These are phyloP conservation scores for Agrochola circellaris DNA, from an alignment of 2,888 invertebrate species.

Conservation along the genomic window DNA sequence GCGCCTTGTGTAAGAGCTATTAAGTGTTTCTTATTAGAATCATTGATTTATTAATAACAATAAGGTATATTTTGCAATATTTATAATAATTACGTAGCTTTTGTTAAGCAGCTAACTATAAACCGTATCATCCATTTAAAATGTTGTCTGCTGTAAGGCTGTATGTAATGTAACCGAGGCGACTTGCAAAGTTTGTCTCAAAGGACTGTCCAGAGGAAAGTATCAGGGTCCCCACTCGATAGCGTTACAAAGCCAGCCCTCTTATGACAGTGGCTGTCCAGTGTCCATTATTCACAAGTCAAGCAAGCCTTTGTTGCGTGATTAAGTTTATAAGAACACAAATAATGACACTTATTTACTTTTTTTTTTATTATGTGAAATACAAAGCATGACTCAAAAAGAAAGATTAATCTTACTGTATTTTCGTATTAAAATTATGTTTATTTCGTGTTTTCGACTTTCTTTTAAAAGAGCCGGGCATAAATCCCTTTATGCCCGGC, in stretches of 20 bases:
- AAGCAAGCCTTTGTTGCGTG: conserved; percentile 1
- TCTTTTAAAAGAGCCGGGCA: background rate
- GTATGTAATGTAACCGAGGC: background rate
- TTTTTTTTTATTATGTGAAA: background rate
- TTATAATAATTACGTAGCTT: background rate
- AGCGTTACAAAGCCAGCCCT: conserved; percentile 3
- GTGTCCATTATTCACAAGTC: conserved; percentile 4
- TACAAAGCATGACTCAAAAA: too few species aligned
- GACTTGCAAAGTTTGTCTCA: conserved; percentile 5
- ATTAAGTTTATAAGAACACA: background rate
- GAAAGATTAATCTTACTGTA: background rate
- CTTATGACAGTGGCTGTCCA: background rate
- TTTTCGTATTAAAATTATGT: background rate
- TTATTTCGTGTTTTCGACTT: background rate
- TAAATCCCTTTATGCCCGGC: too few species aligned
- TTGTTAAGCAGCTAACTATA: background rate
- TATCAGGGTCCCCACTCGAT: background rate
- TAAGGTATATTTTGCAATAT: background rate
- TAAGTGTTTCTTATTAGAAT: conserved; percentile 3
- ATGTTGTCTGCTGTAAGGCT: background rate
- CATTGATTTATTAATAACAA: conserved; percentile 9
- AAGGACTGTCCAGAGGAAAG: background rate
- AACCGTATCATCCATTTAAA: background rate
- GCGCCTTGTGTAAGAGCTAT: conserved; percentile 35
- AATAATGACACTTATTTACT: background rate